Evolutionary conservation across 2,797 vertebrate species (phyloP), one percentile per base, ranked within the genome.

Genomic region (Buceros bicornis): DNA sequence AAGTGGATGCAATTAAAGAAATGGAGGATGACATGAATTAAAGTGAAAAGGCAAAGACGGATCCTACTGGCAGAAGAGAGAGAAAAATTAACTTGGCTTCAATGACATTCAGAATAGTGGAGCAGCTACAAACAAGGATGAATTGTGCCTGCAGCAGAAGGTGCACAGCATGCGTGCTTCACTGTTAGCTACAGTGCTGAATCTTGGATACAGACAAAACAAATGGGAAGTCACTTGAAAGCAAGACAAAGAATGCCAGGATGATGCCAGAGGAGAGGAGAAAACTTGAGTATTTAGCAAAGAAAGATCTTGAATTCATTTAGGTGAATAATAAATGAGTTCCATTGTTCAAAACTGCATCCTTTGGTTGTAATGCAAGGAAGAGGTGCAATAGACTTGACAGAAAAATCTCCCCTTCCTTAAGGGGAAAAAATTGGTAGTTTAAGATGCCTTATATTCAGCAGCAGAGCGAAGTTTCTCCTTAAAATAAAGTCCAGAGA

Each of bases 111-210:
- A 42, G 45, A 50, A 47, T 8, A 56, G 8, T 28, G 33, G 54
- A 87, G 24, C 4, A 64, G 67, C 28, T 76, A 66, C 43, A 29
- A 87, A 48, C 51, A 89, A 92, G 67, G 48, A 62, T 66, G 62
- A 35, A 28, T 85, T 60, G 58, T n/a, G 56, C 54, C 67, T 66
- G 43, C 19, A 73, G 71, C 86, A 96, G 93, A 96, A 93, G 86
- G 88, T 50, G 26, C 83, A 87, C 95, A 95, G 90, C 13, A 0
- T 72, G 92, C 6, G 24, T 31, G 28, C 51, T 87, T 54, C 62
- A 43, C 66, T 79, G 16, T 54, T 88, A 90, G 40, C 77, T 92
- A 42, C 35, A 51, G 25, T 26, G n/a, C 31, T 57, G 77, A 87
- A 87, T 29, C 66, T 37, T 70, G n/a, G 40, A 66, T 76, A 82